A percentile compares a stretch with the other conserved stretches of the same genome.
Conservation (phyloP, 1,140 invertebrate species). For the Dinothrombium tinctorium region DNA sequence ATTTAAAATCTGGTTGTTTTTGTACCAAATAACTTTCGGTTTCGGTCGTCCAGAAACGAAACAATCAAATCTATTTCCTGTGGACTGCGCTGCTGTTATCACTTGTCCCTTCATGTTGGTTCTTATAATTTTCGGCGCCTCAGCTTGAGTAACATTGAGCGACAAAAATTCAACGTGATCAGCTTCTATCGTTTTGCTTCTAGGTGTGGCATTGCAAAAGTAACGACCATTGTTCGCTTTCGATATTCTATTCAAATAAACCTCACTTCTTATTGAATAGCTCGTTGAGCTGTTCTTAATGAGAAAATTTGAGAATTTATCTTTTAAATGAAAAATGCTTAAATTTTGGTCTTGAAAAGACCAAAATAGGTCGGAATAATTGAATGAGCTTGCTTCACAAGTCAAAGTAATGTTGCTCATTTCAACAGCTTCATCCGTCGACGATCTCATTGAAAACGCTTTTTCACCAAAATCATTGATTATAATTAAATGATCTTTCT, state of each 20-base stretch:
- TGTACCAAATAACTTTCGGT: constrained; percentile 13
- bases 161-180: too few species aligned
- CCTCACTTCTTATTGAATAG: neutral
- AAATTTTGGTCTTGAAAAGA: neutral
- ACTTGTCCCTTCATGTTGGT: constrained; percentile 14
- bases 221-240: neutral
- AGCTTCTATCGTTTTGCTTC: neutral
- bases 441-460: constrained; percentile 11
- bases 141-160: too few species aligned
- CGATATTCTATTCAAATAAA: neutral
- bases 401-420: constrained; percentile 9
- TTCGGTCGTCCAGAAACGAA: constrained; percentile 11
- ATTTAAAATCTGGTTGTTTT: constrained; percentile 11
- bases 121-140: too few species aligned
- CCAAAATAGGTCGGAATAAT: constrained; percentile 13
- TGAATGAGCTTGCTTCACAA: constrained; percentile 14
- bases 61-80: constrained; percentile 13
- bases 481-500: neutral
- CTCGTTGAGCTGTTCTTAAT: neutral
- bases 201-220: neutral
- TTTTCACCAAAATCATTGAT: constrained; percentile 4
- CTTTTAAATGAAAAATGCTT: too few species aligned
- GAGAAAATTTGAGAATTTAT: too few species aligned
- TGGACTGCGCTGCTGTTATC: constrained; percentile 5
- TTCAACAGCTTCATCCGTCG: constrained; percentile 11